A percentile compares a stretch with the other conserved stretches of the same genome.
Conservation (phyloP, 2,888 invertebrate genomes). For the Dryomyza anilis region DNA sequence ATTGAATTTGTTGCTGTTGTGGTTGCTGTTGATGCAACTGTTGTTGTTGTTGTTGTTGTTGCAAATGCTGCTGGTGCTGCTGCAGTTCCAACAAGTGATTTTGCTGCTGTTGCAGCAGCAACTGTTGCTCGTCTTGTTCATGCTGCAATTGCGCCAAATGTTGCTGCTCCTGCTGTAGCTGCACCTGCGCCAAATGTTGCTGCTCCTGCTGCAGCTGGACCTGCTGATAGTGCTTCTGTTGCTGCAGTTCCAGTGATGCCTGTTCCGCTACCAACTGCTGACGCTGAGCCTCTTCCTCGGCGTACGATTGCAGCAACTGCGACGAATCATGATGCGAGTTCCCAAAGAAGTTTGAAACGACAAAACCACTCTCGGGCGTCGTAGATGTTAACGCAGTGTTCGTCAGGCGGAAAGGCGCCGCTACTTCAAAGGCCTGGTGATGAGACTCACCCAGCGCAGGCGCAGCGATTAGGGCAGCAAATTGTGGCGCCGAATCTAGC, state of each 20-base stretch:
- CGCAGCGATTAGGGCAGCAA: constrained; percentile 55
- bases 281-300: constrained; percentile 51
- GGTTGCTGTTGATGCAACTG: constrained; percentile 39
- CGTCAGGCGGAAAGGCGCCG: constrained; percentile 49
- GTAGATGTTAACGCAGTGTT: constrained; percentile 45
- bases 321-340: constrained; percentile 50
- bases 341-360: constrained; percentile 57
- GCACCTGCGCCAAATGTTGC: constrained; percentile 40
- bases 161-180: constrained; percentile 34
- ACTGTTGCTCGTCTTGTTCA: constrained; percentile 37
- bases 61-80: constrained; percentile 41
- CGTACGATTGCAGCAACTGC: constrained; percentile 53
- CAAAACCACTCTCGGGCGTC: constrained; percentile 50
- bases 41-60: constrained; percentile 42
- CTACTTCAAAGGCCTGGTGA: constrained; percentile 36
- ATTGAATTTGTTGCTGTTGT: constrained; percentile 32
- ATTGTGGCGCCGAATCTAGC: constrained; percentile 51
- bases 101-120: constrained; percentile 35
- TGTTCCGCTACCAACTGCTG: constrained; percentile 51
- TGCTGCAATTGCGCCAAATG: constrained; percentile 37
- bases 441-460: constrained; percentile 45
- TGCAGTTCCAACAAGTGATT: constrained; percentile 35
- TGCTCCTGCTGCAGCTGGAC: constrained; percentile 36
- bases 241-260: constrained; percentile 49
- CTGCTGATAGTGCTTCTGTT: constrained; percentile 37